Base-by-base conservation (phyloP, 2,797 vertebrate genomes). In the Peromyscus melanophrys region DNA sequence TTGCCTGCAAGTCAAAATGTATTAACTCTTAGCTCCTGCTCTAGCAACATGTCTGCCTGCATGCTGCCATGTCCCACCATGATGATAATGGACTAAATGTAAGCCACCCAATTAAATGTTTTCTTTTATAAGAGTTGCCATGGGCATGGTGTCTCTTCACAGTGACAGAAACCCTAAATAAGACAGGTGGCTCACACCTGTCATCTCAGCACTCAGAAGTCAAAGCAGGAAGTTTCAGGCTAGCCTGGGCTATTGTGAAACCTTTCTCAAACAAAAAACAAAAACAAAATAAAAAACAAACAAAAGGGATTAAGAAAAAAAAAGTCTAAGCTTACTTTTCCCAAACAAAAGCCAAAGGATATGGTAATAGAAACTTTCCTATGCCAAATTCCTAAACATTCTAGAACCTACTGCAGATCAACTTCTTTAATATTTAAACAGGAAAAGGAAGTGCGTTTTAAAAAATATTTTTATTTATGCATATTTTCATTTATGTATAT, bases 301-400 rank as follows among this genome's bases (percentile, higher is more conserved):
- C 76, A 78, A 34, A 59, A 63, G 37, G 2, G 27, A 69, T 31
- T 31, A 43, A 59, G 31, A 81, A 29, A 63, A 94, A 94, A 89
- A 71, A 19, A 27, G 14, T 49, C 6, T 75, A 84, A 37, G 85
- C 31, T 90, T 80, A 97, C 25, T 87, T n/a, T 94, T 90, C 81
- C 77, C 46, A 95, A 25, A 27, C 7, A 90, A 94, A 67, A 78
- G 27, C 27, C 59, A 77, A 77, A 29, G 29, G n/a, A 23, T 23
- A 25, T 61, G 10, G 19, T 9, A 49, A 8, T 34, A 27, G n/a
- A n/a, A 82, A 89, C 88, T 29, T 89, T 84, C 78, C 75, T 80
- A 94, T 82, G 81, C 9, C 61, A 95, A 88, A 88, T 92, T 55
- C 67, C 52, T 84, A 14, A 57, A 92, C 34, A 57, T 59, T 84